These are phyloP conservation scores for Geophilus truncorum DNA, from an alignment of 2,888 invertebrate species.

Conservation along the genomic window DNA sequence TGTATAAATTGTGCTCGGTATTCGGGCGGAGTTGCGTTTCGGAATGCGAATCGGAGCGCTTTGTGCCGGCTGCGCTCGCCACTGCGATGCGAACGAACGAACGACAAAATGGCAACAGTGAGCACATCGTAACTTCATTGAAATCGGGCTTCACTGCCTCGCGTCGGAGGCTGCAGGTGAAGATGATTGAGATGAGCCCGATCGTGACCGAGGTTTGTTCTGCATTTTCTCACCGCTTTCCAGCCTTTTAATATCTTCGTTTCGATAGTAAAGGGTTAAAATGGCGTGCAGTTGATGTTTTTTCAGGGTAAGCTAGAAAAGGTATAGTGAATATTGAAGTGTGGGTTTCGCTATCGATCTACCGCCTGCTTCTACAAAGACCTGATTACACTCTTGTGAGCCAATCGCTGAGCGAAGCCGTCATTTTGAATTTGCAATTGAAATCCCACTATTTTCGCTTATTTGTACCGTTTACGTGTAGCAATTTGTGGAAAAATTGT, in stretches of 20 bases:
- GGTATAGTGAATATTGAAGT: neutral
- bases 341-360: neutral
- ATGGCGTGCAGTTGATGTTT: neutral
- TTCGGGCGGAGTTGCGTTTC: neutral
- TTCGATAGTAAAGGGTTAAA: neutral
- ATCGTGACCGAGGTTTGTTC: neutral
- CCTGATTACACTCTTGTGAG: neutral
- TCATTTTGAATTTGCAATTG: neutral
- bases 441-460: neutral
- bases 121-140: neutral
- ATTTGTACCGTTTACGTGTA: neutral
- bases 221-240: neutral
- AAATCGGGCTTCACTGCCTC: constrained; percentile 10
- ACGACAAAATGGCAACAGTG: neutral
- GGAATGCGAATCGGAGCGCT: neutral
- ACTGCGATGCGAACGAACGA: neutral
- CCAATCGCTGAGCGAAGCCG: neutral
- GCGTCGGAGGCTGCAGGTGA: neutral
- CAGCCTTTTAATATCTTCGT: neutral
- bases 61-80: neutral
- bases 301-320: neutral
- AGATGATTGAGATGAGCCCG: constrained; percentile 1
- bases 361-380: constrained; percentile 10
- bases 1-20: neutral
- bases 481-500: no score